phyloP scores from a whole-genome alignment of 1,140 invertebrate genomes.

The Apis mellifera region DNA sequence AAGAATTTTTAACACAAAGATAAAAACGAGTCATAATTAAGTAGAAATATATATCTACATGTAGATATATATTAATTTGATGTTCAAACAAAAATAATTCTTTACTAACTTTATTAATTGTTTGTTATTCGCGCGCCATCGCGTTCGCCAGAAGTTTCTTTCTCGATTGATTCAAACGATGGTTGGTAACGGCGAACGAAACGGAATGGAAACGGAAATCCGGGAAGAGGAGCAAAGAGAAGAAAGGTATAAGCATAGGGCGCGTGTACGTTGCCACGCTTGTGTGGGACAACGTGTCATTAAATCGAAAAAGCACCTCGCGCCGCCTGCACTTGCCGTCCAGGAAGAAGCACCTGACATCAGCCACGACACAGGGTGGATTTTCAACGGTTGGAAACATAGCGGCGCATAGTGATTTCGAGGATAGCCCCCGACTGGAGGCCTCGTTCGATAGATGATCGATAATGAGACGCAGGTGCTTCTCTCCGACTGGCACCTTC shows the following conservation, averaged over 20 bases:
- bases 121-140: no score
- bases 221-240: slow-evolving; percentile 37
- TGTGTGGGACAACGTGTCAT: slow-evolving; percentile 71
- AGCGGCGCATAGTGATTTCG: slow-evolving; percentile 64
- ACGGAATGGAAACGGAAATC: slow-evolving; percentile 53
- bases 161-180: background rate
- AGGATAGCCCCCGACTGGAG: slow-evolving; percentile 37
- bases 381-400: slow-evolving; percentile 74
- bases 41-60: no score
- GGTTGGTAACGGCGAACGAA: slow-evolving; percentile 3
- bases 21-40: no score
- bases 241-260: background rate
- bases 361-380: slow-evolving; percentile 66
- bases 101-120: no score
- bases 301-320: slow-evolving; percentile 78
- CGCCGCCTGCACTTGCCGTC: slow-evolving; percentile 77
- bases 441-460: slow-evolving; percentile 72
- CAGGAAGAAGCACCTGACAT: slow-evolving; percentile 80
- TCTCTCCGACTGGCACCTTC: slow-evolving; percentile 46
- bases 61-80: no score
- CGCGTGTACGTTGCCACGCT: slow-evolving; percentile 35
- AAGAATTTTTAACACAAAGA: no score
- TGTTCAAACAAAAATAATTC: no score
- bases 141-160: background rate
- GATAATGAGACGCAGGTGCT: slow-evolving; percentile 77